phyloP scores from a whole-genome alignment of 2,888 invertebrate species.

The Caenorhabditis sulstoni region DNA sequence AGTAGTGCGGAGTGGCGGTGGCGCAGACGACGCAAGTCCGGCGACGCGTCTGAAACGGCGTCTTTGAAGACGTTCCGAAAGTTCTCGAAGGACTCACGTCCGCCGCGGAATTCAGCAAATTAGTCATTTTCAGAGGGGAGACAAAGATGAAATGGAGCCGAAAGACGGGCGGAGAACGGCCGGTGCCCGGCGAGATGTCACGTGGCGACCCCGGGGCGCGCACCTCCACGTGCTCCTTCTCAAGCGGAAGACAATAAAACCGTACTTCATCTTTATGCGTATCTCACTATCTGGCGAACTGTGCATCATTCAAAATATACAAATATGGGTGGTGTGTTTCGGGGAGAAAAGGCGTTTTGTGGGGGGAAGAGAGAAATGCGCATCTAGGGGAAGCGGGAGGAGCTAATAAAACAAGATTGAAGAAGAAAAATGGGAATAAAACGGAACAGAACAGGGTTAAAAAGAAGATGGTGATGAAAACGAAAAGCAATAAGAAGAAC shows the following conservation, averaged over 20 bases:
- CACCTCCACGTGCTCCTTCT: not conserved
- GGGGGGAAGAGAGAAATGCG: not conserved
- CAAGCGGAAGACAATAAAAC: not conserved
- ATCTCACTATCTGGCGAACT: not conserved
- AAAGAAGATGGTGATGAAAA: not conserved
- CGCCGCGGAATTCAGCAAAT: not conserved
- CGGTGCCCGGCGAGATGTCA: not conserved
- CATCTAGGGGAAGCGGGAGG: conserved; percentile 14
- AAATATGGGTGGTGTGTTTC: conserved; percentile 23
- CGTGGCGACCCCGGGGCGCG: not conserved
- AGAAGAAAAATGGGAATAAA: conserved; percentile 16
- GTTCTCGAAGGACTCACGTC: not conserved
- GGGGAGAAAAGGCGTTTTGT: conserved; percentile 10
- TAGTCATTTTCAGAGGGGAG: not conserved
- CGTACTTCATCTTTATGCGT: conserved; percentile 19
- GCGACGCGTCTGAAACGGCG: conserved; percentile 13
- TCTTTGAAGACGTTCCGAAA: not conserved
- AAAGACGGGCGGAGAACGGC: not conserved
- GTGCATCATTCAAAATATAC: conserved; percentile 39
- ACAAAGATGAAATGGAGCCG: not conserved
- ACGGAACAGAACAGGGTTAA: conserved; percentile 24
- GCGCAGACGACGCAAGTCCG: conserved; percentile 37
- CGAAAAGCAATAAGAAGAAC: not conserved
- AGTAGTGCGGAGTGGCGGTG: not conserved
- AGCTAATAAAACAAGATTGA: conserved; percentile 36